Evolutionary conservation across 2,888 invertebrate species (phyloP).

Genomic region (Trissolcus japonicus): DNA sequence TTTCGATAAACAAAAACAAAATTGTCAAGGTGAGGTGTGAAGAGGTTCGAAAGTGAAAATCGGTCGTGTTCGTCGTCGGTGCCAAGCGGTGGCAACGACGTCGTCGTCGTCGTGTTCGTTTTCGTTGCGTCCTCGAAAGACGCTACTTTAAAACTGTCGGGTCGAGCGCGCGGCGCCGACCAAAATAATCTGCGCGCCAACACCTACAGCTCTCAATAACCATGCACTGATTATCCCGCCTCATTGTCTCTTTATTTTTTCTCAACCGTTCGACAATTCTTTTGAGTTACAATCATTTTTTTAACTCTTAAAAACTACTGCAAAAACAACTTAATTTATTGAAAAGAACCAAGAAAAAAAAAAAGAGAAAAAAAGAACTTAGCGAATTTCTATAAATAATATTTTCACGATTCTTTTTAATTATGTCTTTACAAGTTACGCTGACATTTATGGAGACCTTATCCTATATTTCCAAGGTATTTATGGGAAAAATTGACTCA

Average conservation of each 20-base stretch:
- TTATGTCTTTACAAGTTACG: constrained; percentile 21
- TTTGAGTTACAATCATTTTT: too few species aligned
- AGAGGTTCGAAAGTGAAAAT: background rate
- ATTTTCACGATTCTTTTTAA: too few species aligned
- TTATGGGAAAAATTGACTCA: constrained; percentile 3
- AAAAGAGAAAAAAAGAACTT: too few species aligned
- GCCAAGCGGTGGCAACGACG: constrained; percentile 60
- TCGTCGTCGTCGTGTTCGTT: constrained; percentile 60
- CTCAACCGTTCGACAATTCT: too few species aligned
- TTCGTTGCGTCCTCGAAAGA: constrained; percentile 69
- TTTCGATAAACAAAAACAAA: background rate
- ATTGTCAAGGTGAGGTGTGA: too few species aligned
- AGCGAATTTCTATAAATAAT: too few species aligned
- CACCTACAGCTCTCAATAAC: constrained; percentile 39
- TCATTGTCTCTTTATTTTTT: background rate
- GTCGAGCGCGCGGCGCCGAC: constrained; percentile 48
- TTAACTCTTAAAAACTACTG: too few species aligned
- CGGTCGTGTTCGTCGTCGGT: constrained; percentile 36
- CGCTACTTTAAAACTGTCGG: constrained; percentile 72
- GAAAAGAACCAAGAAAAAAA: too few species aligned
- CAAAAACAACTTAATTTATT: too few species aligned
- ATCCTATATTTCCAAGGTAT: constrained; percentile 4
- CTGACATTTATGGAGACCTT: constrained; percentile 21
- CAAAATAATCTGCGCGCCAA: constrained; percentile 67
- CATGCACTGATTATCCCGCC: constrained; percentile 1